Evolutionary conservation across 2,888 invertebrate species (phyloP).

Genomic region (Tiliacea citrago): DNA sequence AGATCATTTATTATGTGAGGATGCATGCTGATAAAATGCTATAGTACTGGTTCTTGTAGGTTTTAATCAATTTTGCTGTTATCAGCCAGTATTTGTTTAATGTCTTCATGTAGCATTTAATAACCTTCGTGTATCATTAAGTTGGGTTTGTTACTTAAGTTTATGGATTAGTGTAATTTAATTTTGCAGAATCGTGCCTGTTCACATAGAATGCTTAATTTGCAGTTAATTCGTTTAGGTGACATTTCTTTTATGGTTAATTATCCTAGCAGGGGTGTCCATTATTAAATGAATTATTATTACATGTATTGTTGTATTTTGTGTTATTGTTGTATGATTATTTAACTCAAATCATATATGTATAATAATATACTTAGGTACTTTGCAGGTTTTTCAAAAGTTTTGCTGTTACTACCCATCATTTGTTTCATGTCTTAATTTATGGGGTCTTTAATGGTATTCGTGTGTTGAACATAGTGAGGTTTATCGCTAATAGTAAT

Average conservation of each 20-base stretch:
- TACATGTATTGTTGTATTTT: background rate
- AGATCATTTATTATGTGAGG: slow-evolving; percentile 10
- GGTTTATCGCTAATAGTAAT: background rate
- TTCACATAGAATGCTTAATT: background rate
- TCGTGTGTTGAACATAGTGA: slow-evolving; percentile 10
- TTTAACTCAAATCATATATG: background rate
- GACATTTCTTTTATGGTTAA: background rate
- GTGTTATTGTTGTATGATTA: background rate
- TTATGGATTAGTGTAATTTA: background rate
- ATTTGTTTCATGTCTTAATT: background rate
- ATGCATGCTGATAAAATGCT: slow-evolving; percentile 36
- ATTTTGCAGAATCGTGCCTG: background rate
- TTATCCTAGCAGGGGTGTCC: background rate
- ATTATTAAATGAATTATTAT: too few species aligned
- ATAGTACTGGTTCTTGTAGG: background rate
- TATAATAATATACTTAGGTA: too few species aligned
- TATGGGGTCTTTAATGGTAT: background rate
- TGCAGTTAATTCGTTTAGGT: background rate
- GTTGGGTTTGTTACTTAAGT: background rate
- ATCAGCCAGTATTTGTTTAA: slow-evolving; percentile 24
- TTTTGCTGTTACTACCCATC: background rate
- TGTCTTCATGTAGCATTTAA: slow-evolving; percentile 2
- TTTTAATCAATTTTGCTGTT: slow-evolving; percentile 5
- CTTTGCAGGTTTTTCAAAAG: too few species aligned
- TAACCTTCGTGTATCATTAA: slow-evolving; percentile 13